Percentiles rank a stretch among this genome's conserved stretches.
These are phyloP conservation scores for Pavo muticus DNA, from an alignment of 2,113 vertebrate species.

Conservation along the genomic window DNA sequence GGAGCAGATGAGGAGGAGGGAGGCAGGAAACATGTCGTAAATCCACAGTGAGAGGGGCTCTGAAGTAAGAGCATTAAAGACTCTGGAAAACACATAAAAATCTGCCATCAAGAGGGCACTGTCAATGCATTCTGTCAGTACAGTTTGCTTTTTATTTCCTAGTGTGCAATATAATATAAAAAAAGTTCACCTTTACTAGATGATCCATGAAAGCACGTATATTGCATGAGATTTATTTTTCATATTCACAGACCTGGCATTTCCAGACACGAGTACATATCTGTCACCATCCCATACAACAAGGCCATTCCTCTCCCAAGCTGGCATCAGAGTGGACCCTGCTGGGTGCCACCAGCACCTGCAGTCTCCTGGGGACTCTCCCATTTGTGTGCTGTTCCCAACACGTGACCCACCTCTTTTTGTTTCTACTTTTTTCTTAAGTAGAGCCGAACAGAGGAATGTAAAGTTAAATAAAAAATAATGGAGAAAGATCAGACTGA, in stretches of 20 bases:
- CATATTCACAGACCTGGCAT: conserved; percentile 50
- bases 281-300: conserved; percentile 5
- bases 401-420: neutral
- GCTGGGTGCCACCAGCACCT: conserved; percentile 43
- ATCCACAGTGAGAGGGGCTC: conserved; percentile 65
- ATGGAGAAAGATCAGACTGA: conserved; percentile 10
- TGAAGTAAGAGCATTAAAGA: conserved; percentile 74
- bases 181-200: conserved; percentile 28
- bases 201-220: conserved; percentile 25
- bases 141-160: conserved; percentile 69
- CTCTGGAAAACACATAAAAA: conserved; percentile 67
- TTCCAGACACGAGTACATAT: conserved; percentile 60
- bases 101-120: conserved; percentile 60
- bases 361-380: conserved; percentile 44
- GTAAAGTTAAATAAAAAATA: conserved; percentile 31
- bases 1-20: conserved; percentile 63
- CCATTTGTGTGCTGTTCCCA: conserved; percentile 46
- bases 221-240: conserved; percentile 71
- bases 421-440: neutral
- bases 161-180: conserved; percentile 51
- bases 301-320: neutral
- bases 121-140: conserved; percentile 55
- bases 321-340: neutral
- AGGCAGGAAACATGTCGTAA: conserved; percentile 74
- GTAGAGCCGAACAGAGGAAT: conserved; percentile 5